Base-by-base conservation (phyloP, 2,888 invertebrate genomes). In the Lasioglossum marginatum region DNA sequence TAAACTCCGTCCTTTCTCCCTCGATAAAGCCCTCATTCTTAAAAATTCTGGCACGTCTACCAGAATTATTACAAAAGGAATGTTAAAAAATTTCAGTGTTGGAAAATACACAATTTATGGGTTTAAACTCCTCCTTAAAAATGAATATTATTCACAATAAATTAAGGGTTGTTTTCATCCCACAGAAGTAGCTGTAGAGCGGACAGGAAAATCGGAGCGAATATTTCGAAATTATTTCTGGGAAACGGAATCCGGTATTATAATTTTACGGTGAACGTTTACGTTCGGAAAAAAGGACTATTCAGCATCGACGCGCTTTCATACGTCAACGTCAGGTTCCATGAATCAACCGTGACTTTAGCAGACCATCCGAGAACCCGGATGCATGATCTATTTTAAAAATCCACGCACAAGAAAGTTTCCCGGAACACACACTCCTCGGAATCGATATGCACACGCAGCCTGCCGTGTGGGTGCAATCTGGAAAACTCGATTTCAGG, bases 401-500 rank as follows among this genome's bases (percentile, higher is more conserved):
- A 68, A 68, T 40, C 68, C 68, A 2, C 34, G 52, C 34, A n/a
- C 12, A 40, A 57, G 60, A 63, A 75, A 34, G 40, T 40, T 75
- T 23, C 57, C 60, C 23, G n/a, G 37, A 14, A 10, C 60, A 27
- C 57, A 40, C n/a, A 52, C 23, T 10, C 60, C 60, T 63, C 60
- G 31, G 43, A 60, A 75, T 75, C 75, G 60, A 75, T 75, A 75
- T 60, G 60, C 60, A 75, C 57, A 60, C 60, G 68, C 68, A 27
- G n/a, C 68, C 23, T 23, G 23, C 4, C 10, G 23, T 23, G 23
- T 5, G 37, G 37, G 19, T 52, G 37, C 68, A 37, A 68, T 68
- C 12, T 68, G 68, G 34, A 68, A 23, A 68, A 68, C 37, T 37
- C 23, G 68, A 37, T 68, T 68, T 68, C 34, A 19, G 4, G 10